Evolutionary conservation across 2,797 vertebrate species (phyloP).

Genomic region (Erpetoichthys calabaricus): DNA sequence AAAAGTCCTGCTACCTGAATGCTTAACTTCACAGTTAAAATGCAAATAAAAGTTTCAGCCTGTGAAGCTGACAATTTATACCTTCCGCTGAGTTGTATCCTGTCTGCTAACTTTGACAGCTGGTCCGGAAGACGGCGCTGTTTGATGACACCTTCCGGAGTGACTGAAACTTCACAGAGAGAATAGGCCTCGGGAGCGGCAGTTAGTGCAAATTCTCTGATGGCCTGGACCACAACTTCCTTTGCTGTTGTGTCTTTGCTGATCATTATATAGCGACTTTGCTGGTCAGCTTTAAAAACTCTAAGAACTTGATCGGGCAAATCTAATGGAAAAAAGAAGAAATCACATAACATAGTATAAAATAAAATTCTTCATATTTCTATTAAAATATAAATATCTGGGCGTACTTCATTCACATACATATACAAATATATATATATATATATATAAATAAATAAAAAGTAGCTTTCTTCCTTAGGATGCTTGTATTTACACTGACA

Average conservation of each 20-base stretch:
- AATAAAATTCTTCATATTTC: too few species aligned
- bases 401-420: too few species aligned
- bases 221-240: conserved; percentile 89
- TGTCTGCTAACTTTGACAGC: conserved; percentile 91
- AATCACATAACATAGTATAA: neutral
- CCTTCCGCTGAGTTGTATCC: conserved; percentile 95
- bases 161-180: conserved; percentile 91
- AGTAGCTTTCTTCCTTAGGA: too few species aligned
- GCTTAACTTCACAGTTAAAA: neutral
- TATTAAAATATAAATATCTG: too few species aligned
- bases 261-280: conserved; percentile 97
- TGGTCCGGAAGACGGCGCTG: conserved; percentile 89
- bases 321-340: conserved; percentile 43
- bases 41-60: neutral
- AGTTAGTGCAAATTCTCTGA: conserved; percentile 88
- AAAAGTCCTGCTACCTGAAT: too few species aligned
- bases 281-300: conserved; percentile 95
- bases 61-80: conserved; percentile 21
- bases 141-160: conserved; percentile 93
- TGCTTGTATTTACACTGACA: too few species aligned
- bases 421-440: too few species aligned
- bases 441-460: too few species aligned
- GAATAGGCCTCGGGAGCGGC: conserved; percentile 81
- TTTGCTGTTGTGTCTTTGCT: conserved; percentile 95
- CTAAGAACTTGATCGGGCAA: conserved; percentile 90